These are phyloP conservation scores for Junco hyemalis DNA, from an alignment of 2,113 vertebrate genomes.

Conservation along the genomic window DNA sequence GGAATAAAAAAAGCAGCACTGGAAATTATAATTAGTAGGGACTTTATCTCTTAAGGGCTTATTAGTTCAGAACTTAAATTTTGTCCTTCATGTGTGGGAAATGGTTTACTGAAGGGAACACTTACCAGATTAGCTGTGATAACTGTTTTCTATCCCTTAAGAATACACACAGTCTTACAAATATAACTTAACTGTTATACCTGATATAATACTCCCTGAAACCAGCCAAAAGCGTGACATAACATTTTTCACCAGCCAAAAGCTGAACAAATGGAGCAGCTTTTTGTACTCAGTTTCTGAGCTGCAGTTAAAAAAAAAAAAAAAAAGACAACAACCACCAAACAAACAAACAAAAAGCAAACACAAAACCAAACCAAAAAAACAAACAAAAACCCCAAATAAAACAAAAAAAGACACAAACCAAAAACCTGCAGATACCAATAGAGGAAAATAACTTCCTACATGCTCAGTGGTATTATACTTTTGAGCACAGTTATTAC, in stretches of 20 bases:
- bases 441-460: neutral
- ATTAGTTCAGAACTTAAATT: slow-evolving; percentile 72
- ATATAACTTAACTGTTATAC: slow-evolving; percentile 36
- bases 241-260: slow-evolving; percentile 41
- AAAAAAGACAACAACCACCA: neutral
- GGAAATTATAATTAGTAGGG: slow-evolving; percentile 75
- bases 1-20: slow-evolving; percentile 65
- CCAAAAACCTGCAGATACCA: neutral
- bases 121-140: slow-evolving; percentile 26
- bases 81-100: slow-evolving; percentile 64
- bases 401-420: neutral
- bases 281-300: neutral
- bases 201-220: slow-evolving; percentile 41
- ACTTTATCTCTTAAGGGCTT: slow-evolving; percentile 68
- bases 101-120: slow-evolving; percentile 33
- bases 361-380: neutral
- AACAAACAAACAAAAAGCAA: neutral
- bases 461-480: neutral
- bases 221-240: slow-evolving; percentile 47
- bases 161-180: slow-evolving; percentile 32
- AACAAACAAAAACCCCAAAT: neutral
- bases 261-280: slow-evolving; percentile 17
- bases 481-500: neutral
- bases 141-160: slow-evolving; percentile 38
- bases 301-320: slow-evolving; percentile 8